Percentiles rank a stretch among this genome's conserved stretches.
Conservation (phyloP, 2,797 vertebrate genomes). For the Pelobates cultripes region DNA sequence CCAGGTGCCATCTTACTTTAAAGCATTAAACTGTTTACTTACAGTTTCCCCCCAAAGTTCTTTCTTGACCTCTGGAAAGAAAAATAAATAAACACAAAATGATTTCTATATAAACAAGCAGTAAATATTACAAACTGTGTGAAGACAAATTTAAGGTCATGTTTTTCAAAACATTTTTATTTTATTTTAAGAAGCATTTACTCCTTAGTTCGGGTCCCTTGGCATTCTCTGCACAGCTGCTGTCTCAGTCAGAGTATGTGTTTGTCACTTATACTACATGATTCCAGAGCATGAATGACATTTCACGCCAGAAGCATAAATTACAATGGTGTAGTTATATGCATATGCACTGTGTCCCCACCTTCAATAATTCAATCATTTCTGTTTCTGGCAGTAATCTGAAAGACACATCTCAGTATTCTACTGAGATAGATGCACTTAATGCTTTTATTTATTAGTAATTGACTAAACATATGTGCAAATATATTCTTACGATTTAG, state of each 20-base stretch:
- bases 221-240: not conserved
- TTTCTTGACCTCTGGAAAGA: no score
- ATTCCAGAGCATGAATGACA: not conserved
- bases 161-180: not conserved
- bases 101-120: no score
- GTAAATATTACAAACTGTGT: no score
- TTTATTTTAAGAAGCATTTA: not conserved
- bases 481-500: no score
- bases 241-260: not conserved
- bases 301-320: not conserved
- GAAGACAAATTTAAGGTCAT: not conserved
- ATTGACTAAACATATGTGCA: no score
- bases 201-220: not conserved
- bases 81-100: no score
- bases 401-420: not conserved
- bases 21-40: no score
- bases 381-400: not conserved
- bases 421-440: not conserved
- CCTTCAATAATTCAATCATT: not conserved
- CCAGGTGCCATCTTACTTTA: no score
- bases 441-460: no score
- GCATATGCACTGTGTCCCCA: not conserved
- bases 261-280: not conserved
- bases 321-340: not conserved
- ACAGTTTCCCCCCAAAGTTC: no score